Evolutionary conservation across 2,888 invertebrate genomes (phyloP).

Genomic region (Hyposoter didymator): DNA sequence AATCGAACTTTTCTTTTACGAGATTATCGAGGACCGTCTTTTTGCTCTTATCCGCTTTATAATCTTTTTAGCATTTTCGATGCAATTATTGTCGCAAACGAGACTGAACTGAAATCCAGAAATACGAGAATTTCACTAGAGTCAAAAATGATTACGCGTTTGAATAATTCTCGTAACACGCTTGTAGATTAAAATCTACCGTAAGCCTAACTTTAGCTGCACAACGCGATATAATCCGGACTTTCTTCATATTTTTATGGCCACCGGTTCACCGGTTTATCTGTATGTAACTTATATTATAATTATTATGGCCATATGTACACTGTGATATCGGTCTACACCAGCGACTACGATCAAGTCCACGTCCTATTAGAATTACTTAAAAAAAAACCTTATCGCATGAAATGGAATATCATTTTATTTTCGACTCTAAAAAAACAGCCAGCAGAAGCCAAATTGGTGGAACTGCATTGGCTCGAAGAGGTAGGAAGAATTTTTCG

Average conservation of each 20-base stretch:
- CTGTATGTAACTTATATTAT: background rate
- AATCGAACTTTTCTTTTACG: no score
- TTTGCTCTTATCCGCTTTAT: no score
- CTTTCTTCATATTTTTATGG: conserved; percentile 1
- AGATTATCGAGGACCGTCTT: no score
- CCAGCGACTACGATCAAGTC: background rate
- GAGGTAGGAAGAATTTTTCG: background rate
- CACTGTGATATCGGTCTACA: background rate
- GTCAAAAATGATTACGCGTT: background rate
- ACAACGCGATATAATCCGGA: background rate
- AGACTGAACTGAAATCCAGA: background rate
- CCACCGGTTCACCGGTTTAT: conserved; percentile 1
- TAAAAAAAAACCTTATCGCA: background rate
- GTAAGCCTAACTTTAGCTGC: background rate
- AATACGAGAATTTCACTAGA: background rate
- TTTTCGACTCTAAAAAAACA: background rate
- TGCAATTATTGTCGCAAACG: background rate
- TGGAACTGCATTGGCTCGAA: background rate
- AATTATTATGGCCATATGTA: background rate
- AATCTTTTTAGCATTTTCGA: no score
- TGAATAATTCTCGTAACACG: background rate
- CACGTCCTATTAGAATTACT: background rate
- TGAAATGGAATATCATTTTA: background rate
- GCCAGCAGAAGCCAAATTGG: background rate
- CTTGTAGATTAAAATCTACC: background rate